Percentiles rank a stretch among this genome's conserved stretches.
Conservation (phyloP, 2,113 vertebrate genomes). For the Dasyprocta punctata region DNA sequence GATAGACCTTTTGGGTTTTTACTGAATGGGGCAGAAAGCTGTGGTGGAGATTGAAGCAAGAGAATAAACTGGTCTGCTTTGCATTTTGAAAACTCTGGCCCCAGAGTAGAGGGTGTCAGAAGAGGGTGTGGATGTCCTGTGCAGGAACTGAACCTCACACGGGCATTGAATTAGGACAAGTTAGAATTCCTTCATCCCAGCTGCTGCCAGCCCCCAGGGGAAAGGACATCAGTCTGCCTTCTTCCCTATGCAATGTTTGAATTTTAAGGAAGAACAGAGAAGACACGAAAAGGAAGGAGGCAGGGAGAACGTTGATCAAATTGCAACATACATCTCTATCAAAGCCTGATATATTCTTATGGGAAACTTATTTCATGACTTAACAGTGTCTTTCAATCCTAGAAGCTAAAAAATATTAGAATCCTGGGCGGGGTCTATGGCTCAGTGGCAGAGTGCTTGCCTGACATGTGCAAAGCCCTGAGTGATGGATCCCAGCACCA, state of each 20-base stretch:
- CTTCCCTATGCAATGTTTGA: background rate
- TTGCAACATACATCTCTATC: background rate
- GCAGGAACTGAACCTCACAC: background rate
- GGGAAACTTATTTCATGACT: slow-evolving; percentile 17
- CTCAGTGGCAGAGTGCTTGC: background rate
- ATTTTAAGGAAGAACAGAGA: background rate
- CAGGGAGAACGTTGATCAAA: background rate
- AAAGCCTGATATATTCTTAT: background rate
- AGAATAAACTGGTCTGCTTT: background rate
- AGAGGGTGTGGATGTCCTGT: background rate
- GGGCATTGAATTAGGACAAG: background rate
- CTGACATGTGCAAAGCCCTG: background rate
- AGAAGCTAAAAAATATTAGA: background rate
- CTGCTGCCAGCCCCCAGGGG: background rate
- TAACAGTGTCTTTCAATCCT: background rate
- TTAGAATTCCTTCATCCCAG: background rate
- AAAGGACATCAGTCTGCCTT: background rate
- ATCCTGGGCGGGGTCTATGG: background rate
- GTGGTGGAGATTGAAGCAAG: too few relatives aligned
- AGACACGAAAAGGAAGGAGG: background rate
- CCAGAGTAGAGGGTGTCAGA: background rate
- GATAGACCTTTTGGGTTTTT: background rate
- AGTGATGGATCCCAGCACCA: background rate
- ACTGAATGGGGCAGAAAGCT: background rate
- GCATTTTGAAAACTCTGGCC: background rate